Evolutionary conservation across 2,797 vertebrate genomes (phyloP), one percentile per base, ranked within the genome.

Genomic region (Melanotaenia boesemani): DNA sequence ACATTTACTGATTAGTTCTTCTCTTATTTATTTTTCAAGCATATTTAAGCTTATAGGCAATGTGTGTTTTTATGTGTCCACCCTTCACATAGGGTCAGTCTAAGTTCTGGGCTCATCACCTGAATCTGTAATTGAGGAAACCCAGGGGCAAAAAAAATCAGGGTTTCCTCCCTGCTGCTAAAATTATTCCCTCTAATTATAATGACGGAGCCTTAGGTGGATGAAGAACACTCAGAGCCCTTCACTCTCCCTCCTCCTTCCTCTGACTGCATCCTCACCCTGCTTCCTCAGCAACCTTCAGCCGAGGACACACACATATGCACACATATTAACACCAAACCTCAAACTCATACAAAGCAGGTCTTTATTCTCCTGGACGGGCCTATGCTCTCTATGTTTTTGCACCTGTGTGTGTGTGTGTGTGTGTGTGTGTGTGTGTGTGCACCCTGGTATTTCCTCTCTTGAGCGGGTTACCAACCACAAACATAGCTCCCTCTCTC

Each of bases 361-460:
- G 69, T 80, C 93, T 94, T 95, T 95, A 91, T 95, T 93, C 90
- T 90, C 78, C 68, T n/a, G 70, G 84, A 91, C 82, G 70, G 79
- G 77, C 88, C 85, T 82, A 82, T 67, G 76, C 84, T 86, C 90
- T 88, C 88, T 68, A 86, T 94, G 92, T 94, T 94, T 92, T 94
- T 95, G 93, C 94, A 94, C 93, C 93, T 94, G 93, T 88, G 88
- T 88, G 83, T 82, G 69, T 88, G 83, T 82, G 69, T 75, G 70
- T 68, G 69, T 64, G 74, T 32, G 50, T 88, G 83, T 82, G 69
- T 75, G 70, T 68, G 69, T 64, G 74, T 32, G 50, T 20, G 71
- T 20, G 32, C 77, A 65, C 61, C 30, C 83, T 90, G 91, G 90
- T 91, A 92, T 92, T 92, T 92, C 90, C 90, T 91, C 89, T 91